Base-by-base conservation (phyloP, 2,797 vertebrate species). In the Parambassis ranga region DNA sequence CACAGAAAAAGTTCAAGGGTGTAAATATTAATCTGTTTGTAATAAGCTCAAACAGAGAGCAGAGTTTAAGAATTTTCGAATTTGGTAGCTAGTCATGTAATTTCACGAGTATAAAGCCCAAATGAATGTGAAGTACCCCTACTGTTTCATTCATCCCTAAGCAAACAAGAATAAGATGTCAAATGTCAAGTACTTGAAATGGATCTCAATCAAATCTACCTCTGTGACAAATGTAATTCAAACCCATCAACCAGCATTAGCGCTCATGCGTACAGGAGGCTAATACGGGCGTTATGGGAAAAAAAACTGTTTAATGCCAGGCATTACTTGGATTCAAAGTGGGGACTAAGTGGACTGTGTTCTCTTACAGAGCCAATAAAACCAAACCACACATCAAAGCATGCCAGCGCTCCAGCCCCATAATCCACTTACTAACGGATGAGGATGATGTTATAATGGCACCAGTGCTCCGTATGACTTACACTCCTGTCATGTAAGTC, bases 371-470 rank as follows among this genome's bases (percentile, higher is more conserved):
- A 85, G 81, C 84, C 85, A 89, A 90, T 90, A 92, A 90, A 90
- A 83, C 71, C 77, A 79, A 88, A 87, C 72, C 83, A 90, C 89
- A 90, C 88, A 90, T 89, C 70, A 82, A 48, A 81, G 81, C 70
- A 77, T 79, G 90, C 77, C 81, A 82, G 82, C 28, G 68, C 82
- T 87, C 55, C 46, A 63, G 83, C 75, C 61, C 68, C 55, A 56
- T 89, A 91, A 93, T 92, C 85, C 77, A 92, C 83, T 92, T 90
- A 91, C 83, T 74, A 86, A 79, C 63, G 84, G 83, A 84, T 78
- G 79, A 79, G 79, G 82, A 89, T 73, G 77, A 88, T 83, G 86
- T 86, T 89, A 55, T 86, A 88, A 89, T 84, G 74, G 83, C 73
- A 82, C 69, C 77, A 77, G 77, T 63, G 53, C 77, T 81, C 75